Conservation (phyloP, 2,797 vertebrate species). For the Propithecus perrieri region DNA sequence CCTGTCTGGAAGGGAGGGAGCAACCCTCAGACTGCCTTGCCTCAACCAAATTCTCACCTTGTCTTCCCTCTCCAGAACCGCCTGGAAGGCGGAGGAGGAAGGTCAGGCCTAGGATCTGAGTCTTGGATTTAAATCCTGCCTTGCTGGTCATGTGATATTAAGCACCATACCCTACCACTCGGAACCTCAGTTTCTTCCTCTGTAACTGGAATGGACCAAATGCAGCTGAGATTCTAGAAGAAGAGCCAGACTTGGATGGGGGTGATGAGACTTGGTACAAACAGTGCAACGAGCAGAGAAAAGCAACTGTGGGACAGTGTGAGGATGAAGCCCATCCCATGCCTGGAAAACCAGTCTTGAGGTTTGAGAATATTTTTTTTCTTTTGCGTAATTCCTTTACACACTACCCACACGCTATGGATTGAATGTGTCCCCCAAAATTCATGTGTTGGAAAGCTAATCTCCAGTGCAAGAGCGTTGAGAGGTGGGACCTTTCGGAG, state of each 20-base stretch:
- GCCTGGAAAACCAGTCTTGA: background rate
- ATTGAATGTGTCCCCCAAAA: background rate
- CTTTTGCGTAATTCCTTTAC: background rate
- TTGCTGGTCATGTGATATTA: rapidly evolving
- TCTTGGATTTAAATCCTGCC: background rate
- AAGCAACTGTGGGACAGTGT: rapidly evolving
- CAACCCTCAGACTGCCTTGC: rapidly evolving
- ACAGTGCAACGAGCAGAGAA: rapidly evolving
- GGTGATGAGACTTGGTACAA: rapidly evolving
- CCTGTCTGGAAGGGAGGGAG: background rate
- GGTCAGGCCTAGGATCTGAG: background rate
- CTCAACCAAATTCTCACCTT: background rate
- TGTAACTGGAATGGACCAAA: background rate
- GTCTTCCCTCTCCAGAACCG: too few species aligned
- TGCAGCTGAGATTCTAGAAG: background rate
- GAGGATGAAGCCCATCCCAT: rapidly evolving
- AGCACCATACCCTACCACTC: background rate
- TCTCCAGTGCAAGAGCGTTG: background rate
- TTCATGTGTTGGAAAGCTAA: background rate
- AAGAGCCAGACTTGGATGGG: background rate
- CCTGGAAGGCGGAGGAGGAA: background rate
- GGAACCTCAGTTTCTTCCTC: background rate
- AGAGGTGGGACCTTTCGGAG: background rate
- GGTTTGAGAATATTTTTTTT: background rate
- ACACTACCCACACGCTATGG: rapidly evolving